Percentiles rank a stretch among this genome's conserved stretches.
Conservation (phyloP, 2,797 vertebrate species). For the Otus scops region DNA sequence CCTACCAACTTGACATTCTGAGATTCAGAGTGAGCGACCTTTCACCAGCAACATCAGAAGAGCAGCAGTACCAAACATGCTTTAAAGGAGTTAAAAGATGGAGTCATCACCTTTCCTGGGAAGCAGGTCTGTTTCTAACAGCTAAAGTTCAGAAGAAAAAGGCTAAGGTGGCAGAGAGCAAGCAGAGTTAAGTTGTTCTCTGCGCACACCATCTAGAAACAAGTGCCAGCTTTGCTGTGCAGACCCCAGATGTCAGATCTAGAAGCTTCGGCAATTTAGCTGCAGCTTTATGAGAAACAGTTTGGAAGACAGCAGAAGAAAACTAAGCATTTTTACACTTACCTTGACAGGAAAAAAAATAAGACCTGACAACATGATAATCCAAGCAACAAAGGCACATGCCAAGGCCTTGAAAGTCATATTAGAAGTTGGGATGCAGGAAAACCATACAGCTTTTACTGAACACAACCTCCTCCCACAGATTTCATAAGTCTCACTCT, state of each 20-base stretch:
- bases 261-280: not conserved
- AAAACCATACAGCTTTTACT: not conserved
- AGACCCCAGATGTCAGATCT: not conserved
- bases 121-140: not conserved
- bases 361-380: not conserved
- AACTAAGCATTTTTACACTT: not conserved
- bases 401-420: not conserved
- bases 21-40: not conserved
- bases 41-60: not conserved
- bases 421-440: not conserved
- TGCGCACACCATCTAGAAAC: not conserved
- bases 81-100: not conserved
- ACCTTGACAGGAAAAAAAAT: not conserved
- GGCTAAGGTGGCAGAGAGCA: not conserved
- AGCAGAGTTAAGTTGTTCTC: not conserved
- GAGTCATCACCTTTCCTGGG: not conserved
- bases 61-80: not conserved
- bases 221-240: not conserved
- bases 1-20: not conserved
- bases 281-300: not conserved
- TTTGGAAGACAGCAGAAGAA: not conserved
- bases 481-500: not conserved
- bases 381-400: not conserved
- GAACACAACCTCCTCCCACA: not conserved
- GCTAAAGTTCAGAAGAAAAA: not conserved